These are phyloP conservation scores for Thunnus maccoyii DNA, from an alignment of 2,113 vertebrate genomes.

Conservation along the genomic window DNA sequence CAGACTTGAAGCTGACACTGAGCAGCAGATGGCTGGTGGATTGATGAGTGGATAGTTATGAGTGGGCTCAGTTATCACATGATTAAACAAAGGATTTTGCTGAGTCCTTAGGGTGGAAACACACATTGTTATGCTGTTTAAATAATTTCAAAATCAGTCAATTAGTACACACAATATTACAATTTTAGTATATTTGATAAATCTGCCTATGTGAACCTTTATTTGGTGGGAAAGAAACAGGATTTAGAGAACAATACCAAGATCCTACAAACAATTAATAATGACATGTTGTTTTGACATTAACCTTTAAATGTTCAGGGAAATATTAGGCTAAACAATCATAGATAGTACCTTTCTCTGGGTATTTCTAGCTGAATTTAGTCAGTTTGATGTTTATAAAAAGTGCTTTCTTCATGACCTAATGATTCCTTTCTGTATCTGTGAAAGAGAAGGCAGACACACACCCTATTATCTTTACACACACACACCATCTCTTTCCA, in stretches of 20 bases:
- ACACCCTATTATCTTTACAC: conserved; percentile 44
- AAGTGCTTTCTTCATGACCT: conserved; percentile 29
- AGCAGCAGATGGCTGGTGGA: conserved; percentile 73
- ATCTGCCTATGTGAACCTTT: neutral
- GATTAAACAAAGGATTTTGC: conserved; percentile 61
- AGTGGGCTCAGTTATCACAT: conserved; percentile 57
- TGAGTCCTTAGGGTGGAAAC: conserved; percentile 19
- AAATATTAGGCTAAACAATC: neutral
- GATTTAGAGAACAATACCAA: neutral
- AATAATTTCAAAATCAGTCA: neutral
- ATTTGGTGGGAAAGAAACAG: neutral
- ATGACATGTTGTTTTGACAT: neutral
- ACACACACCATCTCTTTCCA: conserved; percentile 3
- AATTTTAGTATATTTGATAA: neutral
- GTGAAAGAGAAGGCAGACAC: conserved; percentile 9
- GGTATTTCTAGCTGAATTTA: neutral
- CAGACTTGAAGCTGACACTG: conserved; percentile 58
- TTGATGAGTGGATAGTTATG: conserved; percentile 50
- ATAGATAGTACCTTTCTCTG: neutral
- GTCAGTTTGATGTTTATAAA: conserved; percentile 18
- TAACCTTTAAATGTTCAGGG: neutral
- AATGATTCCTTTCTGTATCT: conserved; percentile 3
- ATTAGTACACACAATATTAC: too few relatives aligned
- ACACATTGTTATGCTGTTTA: conserved; percentile 24
- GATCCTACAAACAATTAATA: neutral